Evolutionary conservation across 2,888 invertebrate genomes (phyloP).

Genomic region (Brenthis ino): DNA sequence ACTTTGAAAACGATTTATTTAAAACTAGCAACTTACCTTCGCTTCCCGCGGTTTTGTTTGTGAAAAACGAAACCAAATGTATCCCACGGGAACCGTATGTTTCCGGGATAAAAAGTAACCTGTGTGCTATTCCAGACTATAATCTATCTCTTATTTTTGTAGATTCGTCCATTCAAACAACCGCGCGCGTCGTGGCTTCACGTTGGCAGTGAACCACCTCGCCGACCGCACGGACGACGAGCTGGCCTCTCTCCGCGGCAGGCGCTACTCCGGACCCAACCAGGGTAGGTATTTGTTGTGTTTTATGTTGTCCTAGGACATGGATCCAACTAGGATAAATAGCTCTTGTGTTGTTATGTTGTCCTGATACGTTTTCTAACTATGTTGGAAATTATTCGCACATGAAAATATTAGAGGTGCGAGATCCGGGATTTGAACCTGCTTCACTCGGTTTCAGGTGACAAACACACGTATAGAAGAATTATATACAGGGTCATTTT

Average conservation of each 20-base stretch:
- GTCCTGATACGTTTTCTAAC: not conserved
- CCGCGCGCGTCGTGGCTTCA: conserved; percentile 87
- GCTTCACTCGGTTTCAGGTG: no score
- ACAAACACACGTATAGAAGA: no score
- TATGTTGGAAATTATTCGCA: not conserved
- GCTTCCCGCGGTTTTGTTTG: not conserved
- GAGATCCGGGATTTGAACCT: no score
- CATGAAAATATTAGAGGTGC: no score
- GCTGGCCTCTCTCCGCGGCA: conserved; percentile 88
- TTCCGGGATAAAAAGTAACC: no score
- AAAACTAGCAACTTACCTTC: no score
- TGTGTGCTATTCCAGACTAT: no score
- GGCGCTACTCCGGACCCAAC: conserved; percentile 83
- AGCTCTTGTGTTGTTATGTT: not conserved
- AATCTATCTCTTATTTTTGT: not conserved
- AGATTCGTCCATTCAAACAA: conserved; percentile 92
- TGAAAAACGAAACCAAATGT: no score
- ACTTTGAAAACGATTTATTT: not conserved
- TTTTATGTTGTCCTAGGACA: not conserved
- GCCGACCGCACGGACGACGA: conserved; percentile 92
- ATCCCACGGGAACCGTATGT: no score
- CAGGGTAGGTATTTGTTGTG: not conserved
- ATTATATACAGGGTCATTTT: no score
- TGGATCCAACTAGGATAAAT: not conserved
- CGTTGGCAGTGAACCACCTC: conserved; percentile 92